A percentile compares a stretch with the other conserved stretches of the same genome.
Conservation (phyloP, 1,140 invertebrate species). For the Formica selysi region DNA sequence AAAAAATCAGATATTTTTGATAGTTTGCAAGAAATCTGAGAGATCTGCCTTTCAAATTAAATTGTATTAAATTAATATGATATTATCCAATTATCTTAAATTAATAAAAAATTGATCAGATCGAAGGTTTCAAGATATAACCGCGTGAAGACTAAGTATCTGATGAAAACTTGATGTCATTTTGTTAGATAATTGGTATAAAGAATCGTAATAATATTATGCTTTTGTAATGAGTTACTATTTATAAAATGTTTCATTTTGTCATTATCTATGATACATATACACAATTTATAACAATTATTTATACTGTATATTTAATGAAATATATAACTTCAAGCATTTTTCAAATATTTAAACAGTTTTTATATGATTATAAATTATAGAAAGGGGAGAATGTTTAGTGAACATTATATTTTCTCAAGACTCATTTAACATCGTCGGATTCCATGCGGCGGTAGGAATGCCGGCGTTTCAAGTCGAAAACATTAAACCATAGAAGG, state of each 20-base stretch:
- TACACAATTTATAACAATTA: not conserved
- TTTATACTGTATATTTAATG: not conserved
- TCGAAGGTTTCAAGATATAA: not conserved
- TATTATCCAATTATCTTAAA: conserved; percentile 9
- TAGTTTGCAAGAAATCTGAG: not conserved
- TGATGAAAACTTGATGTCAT: not conserved
- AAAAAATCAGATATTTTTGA: not conserved
- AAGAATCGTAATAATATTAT: not conserved
- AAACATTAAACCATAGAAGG: conserved; percentile 59
- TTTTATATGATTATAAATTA: conserved; percentile 62
- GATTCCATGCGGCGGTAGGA: conserved; percentile 68
- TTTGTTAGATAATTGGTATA: not conserved
- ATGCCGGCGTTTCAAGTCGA: conserved; percentile 68
- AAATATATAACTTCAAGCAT: conserved; percentile 11
- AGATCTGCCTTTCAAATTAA: not conserved
- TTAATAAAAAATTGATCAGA: not conserved
- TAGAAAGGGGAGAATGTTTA: conserved; percentile 62
- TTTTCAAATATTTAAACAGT: not conserved
- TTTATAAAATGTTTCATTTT: conserved; percentile 6
- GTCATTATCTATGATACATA: not conserved
- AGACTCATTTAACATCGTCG: conserved; percentile 72
- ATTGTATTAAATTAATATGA: not conserved
- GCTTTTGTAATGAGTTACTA: not conserved
- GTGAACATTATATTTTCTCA: conserved; percentile 73
- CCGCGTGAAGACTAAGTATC: not conserved